phyloP scores from a whole-genome alignment of 2,113 vertebrate species.

The Malurus melanocephalus region DNA sequence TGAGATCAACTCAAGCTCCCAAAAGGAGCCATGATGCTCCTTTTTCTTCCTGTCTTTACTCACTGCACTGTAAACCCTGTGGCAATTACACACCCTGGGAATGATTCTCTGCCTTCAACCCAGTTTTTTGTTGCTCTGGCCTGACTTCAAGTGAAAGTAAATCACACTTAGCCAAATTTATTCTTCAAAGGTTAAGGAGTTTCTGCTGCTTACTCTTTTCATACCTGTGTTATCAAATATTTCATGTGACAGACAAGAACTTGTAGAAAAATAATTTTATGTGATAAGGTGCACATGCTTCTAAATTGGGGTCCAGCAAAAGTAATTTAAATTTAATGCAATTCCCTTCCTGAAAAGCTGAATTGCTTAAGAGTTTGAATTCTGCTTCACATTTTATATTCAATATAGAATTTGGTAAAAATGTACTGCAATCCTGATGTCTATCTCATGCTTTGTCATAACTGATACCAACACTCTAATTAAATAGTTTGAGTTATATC shows the following conservation, averaged over 20 bases:
- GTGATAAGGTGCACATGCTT: not conserved
- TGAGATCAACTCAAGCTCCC: not conserved
- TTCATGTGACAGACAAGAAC: not conserved
- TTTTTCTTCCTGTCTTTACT: not conserved
- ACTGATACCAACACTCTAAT: not conserved
- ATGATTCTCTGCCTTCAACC: not conserved
- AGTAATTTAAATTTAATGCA: not conserved
- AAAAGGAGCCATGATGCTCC: accelerated
- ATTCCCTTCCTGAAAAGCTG: not conserved
- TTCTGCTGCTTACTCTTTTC: constrained; percentile 14
- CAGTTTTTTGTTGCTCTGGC: not conserved
- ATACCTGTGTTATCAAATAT: not conserved
- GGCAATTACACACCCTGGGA: not conserved
- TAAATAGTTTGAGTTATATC: not conserved
- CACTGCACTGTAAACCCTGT: not conserved
- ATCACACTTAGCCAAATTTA: not conserved
- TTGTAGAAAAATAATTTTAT: not conserved
- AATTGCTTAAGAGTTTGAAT: not conserved
- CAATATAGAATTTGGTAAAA: not conserved
- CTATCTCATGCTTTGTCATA: not conserved
- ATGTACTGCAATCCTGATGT: not conserved
- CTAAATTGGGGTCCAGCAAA: not conserved
- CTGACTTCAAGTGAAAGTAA: not conserved
- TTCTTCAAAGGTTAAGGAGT: constrained; percentile 31
- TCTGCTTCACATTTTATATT: not conserved